Conservation (phyloP, 2,113 vertebrate species). For the Gopherus flavomarginatus region DNA sequence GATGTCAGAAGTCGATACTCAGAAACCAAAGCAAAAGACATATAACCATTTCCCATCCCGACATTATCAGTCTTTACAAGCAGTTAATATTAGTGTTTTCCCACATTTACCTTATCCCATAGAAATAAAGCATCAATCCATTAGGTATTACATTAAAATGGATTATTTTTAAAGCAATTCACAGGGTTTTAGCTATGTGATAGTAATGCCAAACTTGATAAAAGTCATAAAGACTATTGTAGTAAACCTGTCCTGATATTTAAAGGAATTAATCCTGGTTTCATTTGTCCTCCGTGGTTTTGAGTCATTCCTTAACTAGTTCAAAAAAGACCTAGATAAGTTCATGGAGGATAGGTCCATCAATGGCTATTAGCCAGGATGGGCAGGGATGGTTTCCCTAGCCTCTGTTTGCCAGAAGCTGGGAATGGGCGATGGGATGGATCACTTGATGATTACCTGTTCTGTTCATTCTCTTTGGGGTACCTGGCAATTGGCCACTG, state of each 20-base stretch:
- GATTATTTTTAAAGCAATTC: not conserved
- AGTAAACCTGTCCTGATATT: not conserved
- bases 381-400: too few species aligned
- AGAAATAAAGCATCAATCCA: not conserved
- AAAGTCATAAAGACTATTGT: not conserved
- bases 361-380: too few species aligned
- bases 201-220: not conserved
- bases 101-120: not conserved
- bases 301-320: not conserved
- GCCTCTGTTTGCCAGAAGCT: too few species aligned
- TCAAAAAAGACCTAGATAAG: too few species aligned
- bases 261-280: not conserved
- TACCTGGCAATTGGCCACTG: too few species aligned
- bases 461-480: too few species aligned
- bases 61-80: not conserved
- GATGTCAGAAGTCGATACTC: not conserved
- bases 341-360: too few species aligned
- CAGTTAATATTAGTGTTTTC: not conserved
- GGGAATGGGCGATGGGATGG: too few species aligned
- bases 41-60: not conserved
- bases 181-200: not conserved
- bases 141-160: not conserved
- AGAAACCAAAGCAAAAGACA: conserved; percentile 21
- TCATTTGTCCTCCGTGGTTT: not conserved
- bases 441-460: too few species aligned